phyloP scores from a whole-genome alignment of 2,888 invertebrate species.

The Bombylius discolor region DNA sequence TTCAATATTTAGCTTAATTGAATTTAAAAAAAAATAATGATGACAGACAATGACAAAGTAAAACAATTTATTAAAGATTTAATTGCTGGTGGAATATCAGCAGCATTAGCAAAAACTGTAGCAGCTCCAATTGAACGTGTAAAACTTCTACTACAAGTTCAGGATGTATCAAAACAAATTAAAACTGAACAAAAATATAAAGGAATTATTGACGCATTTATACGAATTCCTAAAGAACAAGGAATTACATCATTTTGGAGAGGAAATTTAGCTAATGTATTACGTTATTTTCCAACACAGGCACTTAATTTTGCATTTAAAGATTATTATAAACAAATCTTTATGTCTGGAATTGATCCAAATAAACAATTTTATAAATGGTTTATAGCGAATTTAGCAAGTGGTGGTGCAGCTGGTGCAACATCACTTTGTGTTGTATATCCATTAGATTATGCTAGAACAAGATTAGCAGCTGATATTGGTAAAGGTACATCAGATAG shows the following conservation, averaged over 20 bases:
- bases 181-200: constrained; percentile 71
- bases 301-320: constrained; percentile 86
- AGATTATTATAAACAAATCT: constrained; percentile 72
- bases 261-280: constrained; percentile 80
- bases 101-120: constrained; percentile 78
- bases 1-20: too few relatives aligned
- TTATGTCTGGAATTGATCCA: constrained; percentile 67
- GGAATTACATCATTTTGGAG: constrained; percentile 72
- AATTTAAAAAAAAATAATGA: too few relatives aligned
- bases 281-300: constrained; percentile 82
- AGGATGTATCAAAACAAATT: constrained; percentile 76
- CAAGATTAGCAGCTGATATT: constrained; percentile 64
- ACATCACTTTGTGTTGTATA: constrained; percentile 82
- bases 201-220: constrained; percentile 62
- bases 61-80: constrained; percentile 68
- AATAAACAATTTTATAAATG: constrained; percentile 71
- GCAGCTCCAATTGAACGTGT: constrained; percentile 87
- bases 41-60: neutral
- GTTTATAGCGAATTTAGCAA: constrained; percentile 69
- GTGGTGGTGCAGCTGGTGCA: constrained; percentile 83
- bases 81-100: constrained; percentile 73
- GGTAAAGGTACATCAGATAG: constrained; percentile 63
- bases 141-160: constrained; percentile 79
- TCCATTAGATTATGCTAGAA: constrained; percentile 82
- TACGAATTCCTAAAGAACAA: constrained; percentile 68